phyloP scores from a whole-genome alignment of 1,140 invertebrate species.

The Brachystomella parvula region DNA sequence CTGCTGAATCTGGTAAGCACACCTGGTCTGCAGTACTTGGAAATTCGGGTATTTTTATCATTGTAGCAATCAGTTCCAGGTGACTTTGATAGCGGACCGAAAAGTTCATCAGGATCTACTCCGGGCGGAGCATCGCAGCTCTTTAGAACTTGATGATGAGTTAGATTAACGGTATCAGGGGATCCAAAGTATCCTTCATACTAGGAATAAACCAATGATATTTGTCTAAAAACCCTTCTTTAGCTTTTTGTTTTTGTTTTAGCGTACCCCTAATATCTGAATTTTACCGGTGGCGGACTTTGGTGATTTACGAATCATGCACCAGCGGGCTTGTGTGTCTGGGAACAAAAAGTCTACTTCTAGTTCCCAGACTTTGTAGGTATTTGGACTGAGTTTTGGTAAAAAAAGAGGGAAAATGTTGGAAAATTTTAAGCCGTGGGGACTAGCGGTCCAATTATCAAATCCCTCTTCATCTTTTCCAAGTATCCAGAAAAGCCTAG shows the following conservation, averaged over 20 bases:
- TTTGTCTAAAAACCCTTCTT: background rate
- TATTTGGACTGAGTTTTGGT: background rate
- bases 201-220: background rate
- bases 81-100: background rate
- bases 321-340: constrained; percentile 1
- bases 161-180: background rate
- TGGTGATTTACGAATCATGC: background rate
- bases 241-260: background rate
- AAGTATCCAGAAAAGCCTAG: too few species aligned
- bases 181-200: background rate
- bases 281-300: background rate
- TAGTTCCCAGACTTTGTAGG: background rate
- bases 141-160: background rate
- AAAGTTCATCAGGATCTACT: background rate
- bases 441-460: background rate
- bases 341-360: background rate
- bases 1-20: too few species aligned
- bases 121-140: background rate
- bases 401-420: too few species aligned
- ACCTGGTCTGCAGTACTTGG: too few species aligned
- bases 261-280: constrained; percentile 11
- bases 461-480: constrained; percentile 48
- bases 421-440: background rate
- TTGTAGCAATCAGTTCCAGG: too few species aligned
- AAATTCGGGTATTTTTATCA: too few species aligned